A percentile compares a stretch with the other conserved stretches of the same genome.
These are phyloP conservation scores for Stigmatopora nigra DNA, from an alignment of 2,113 vertebrate species.

Conservation along the genomic window DNA sequence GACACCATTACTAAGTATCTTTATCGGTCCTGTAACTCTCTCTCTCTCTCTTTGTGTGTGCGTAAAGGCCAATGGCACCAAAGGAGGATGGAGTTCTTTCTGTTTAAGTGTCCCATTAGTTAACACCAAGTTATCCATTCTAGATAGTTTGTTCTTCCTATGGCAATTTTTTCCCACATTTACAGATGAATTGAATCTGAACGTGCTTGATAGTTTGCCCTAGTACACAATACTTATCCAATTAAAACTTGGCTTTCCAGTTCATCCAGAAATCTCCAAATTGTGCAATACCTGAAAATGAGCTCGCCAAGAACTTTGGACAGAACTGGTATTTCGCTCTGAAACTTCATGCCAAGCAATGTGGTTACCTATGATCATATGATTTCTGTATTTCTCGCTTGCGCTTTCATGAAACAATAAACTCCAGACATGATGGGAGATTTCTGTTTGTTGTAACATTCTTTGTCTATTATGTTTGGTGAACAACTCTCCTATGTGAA, in stretches of 20 bases:
- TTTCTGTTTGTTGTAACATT: slow-evolving; percentile 13
- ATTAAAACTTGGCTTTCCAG: slow-evolving; percentile 53
- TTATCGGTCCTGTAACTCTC: slow-evolving; percentile 14
- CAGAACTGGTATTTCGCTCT: slow-evolving; percentile 7
- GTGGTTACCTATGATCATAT: slow-evolving; percentile 10
- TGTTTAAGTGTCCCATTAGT: slow-evolving; percentile 12
- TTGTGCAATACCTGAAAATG: slow-evolving; percentile 24
- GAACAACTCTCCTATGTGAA: slow-evolving; percentile 59
- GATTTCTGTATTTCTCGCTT: background rate
- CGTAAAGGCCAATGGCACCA: slow-evolving; percentile 19
- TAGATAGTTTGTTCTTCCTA: slow-evolving; percentile 3
- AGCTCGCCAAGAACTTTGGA: slow-evolving; percentile 23
- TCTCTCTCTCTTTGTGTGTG: slow-evolving; percentile 36
- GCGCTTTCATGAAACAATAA: slow-evolving; percentile 18
- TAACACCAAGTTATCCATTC: background rate
- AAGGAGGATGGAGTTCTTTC: slow-evolving; percentile 29
- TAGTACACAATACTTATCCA: slow-evolving; percentile 8
- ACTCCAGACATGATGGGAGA: slow-evolving; percentile 2
- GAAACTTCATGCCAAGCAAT: slow-evolving; percentile 12
- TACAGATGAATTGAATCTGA: slow-evolving; percentile 22
- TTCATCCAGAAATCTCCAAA: slow-evolving; percentile 31
- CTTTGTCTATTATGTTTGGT: slow-evolving; percentile 4
- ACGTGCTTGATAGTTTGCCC: background rate
- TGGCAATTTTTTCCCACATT: slow-evolving; percentile 14
- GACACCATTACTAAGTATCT: slow-evolving; percentile 7